Evolutionary conservation across 1,140 invertebrate genomes (phyloP).

Genomic region (Drosophila lacertosa): DNA sequence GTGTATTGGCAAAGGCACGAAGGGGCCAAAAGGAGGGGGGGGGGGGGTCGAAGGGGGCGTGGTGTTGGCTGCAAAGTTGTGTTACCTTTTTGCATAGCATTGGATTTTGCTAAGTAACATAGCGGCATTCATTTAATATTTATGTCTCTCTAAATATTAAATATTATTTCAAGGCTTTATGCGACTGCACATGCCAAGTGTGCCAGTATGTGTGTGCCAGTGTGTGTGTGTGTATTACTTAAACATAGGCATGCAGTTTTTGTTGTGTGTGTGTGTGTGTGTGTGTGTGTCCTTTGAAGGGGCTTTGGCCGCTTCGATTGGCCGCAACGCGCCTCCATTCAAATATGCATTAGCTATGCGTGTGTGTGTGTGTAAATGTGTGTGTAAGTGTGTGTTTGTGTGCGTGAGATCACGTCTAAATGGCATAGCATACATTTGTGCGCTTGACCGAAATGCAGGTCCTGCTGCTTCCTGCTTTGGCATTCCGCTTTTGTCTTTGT

Average conservation of each 20-base stretch:
- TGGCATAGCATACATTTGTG: slow-evolving; percentile 74
- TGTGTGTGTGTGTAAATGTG: slow-evolving; percentile 7
- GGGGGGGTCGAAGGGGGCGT: not conserved
- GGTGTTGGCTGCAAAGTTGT: slow-evolving; percentile 53
- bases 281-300: slow-evolving; percentile 19
- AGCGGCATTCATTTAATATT: slow-evolving; percentile 83
- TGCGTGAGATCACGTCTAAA: slow-evolving; percentile 39
- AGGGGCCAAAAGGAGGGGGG: slow-evolving; percentile 6
- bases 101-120: slow-evolving; percentile 76
- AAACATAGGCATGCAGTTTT: slow-evolving; percentile 28
- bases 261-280: slow-evolving; percentile 25
- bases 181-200: slow-evolving; percentile 37
- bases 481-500: slow-evolving; percentile 44
- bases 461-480: slow-evolving; percentile 58
- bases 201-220: slow-evolving; percentile 38
- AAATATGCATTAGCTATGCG: slow-evolving; percentile 39
- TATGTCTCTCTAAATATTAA: slow-evolving; percentile 84
- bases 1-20: not conserved
- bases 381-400: slow-evolving; percentile 14
- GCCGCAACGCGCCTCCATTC: slow-evolving; percentile 20
- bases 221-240: slow-evolving; percentile 15
- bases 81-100: slow-evolving; percentile 81
- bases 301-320: slow-evolving; percentile 60
- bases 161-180: slow-evolving; percentile 84
- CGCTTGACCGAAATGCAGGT: slow-evolving; percentile 70